Conservation (phyloP, 2,113 vertebrate species). For the Neolamprologus brichardi region DNA sequence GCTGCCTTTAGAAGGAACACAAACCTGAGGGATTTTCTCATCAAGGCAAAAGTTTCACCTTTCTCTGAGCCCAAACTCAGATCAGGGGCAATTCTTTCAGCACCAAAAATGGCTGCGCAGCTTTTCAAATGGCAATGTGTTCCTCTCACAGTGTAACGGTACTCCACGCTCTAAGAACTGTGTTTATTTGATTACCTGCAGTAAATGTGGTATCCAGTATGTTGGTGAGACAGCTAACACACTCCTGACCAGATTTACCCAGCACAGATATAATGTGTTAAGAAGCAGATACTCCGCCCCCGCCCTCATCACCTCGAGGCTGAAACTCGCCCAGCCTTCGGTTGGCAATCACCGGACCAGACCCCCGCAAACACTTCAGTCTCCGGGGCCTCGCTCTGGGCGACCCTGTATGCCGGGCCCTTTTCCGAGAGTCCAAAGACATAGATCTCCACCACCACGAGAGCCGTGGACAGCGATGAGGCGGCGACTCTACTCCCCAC, state of each 20-base stretch:
- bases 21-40: background rate
- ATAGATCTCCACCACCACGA: too few relatives aligned
- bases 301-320: too few relatives aligned
- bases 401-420: too few relatives aligned
- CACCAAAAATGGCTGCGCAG: fast-evolving
- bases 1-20: background rate
- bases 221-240: background rate
- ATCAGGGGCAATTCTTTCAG: fast-evolving
- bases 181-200: background rate
- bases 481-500: too few relatives aligned
- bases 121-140: background rate
- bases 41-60: background rate
- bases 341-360: too few relatives aligned
- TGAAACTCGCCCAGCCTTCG: too few relatives aligned
- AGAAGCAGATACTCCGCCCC: too few relatives aligned
- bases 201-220: background rate
- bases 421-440: too few relatives aligned
- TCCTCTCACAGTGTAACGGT: background rate
- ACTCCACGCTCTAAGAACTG: background rate
- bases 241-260: background rate
- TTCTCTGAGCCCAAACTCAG: background rate
- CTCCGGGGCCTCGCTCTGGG: too few relatives aligned
- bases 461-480: too few relatives aligned
- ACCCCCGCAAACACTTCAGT: too few relatives aligned
- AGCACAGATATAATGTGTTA: background rate